Evolutionary conservation across 2,888 invertebrate species (phyloP), one percentile per base, ranked within the genome.

Genomic region (Spisula subtruncata): DNA sequence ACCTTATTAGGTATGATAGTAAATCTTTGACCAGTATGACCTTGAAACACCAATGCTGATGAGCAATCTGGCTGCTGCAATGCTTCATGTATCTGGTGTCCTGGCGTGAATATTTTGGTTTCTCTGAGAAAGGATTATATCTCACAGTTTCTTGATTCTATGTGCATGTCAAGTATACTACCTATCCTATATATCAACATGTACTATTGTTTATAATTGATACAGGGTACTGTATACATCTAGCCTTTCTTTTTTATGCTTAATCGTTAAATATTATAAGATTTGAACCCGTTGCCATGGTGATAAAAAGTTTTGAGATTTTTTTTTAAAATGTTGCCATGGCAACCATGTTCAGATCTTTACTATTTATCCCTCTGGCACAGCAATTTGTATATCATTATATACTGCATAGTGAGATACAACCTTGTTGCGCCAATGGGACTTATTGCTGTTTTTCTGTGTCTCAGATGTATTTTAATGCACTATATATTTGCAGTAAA

Each of bases 41-140:
- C 29, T 82, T 54, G 18, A 41, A 41, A 41, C 41, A 48, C 32
- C 60, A 83, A 60, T 35, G 35, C 56, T 83, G 32, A 83, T 60
- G 51, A 56, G 83, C 60, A 60, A 54, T 81, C 29, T 75, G 75
- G 75, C 75, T 75, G 75, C 14, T 32, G 75, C 75, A 75, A 75
- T 75, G 35, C 35, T 75, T 75, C 75, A 32, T 41, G 8, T 75
- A 6, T 6, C 16, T 5, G 1, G 14, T 75, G 32, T 32, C 14
- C 32, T n/a, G 35, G 75, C 16, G 6, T 32, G 35, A 75, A 75
- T 32, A 32, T 71, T 25, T 75, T 75, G 35, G 25, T 32, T 5
- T 41, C 32, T 16, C n/a, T 25, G 35, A 75, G 18, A 16, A 41
- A 75, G 35, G 75, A 75, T 35, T 75, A 75, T 75, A 75, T 75